phyloP scores from a whole-genome alignment of 2,113 vertebrate species.

The Meles meles region DNA sequence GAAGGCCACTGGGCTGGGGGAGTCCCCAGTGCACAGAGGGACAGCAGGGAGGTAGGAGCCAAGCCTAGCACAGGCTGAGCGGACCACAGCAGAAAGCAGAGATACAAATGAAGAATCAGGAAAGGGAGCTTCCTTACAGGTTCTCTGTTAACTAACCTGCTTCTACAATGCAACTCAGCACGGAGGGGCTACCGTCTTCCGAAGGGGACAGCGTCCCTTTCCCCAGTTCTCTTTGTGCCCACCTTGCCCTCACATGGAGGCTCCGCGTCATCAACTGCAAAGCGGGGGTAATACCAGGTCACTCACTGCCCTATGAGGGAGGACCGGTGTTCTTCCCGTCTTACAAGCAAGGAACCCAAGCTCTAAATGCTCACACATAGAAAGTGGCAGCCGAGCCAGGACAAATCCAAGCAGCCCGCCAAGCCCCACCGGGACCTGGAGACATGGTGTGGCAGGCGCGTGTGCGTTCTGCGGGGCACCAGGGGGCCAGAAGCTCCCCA shows the following conservation, averaged over 20 bases:
- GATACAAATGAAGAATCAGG: not conserved
- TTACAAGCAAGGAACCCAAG: not conserved
- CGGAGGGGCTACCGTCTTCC: not conserved
- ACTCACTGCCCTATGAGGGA: not conserved
- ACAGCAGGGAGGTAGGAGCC: not conserved
- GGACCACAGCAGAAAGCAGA: not conserved
- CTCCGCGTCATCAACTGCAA: not conserved
- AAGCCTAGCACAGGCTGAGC: not conserved
- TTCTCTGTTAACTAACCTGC: not conserved
- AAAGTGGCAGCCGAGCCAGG: not conserved
- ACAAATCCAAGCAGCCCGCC: not conserved
- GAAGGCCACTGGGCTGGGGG: not conserved
- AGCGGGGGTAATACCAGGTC: not conserved
- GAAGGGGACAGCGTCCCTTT: not conserved
- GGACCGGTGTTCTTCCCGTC: not conserved
- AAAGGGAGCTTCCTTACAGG: not conserved
- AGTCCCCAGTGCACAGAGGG: not conserved
- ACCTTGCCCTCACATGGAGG: not conserved
- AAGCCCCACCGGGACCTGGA: fast-evolving
- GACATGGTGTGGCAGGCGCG: not conserved
- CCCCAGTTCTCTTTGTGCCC: not conserved
- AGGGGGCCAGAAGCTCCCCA: not conserved
- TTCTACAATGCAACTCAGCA: not conserved
- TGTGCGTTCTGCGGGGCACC: not conserved
- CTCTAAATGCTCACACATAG: not conserved